Evolutionary conservation across 1,140 invertebrate genomes (phyloP).

Genomic region (Dendrolimus kikuchii): DNA sequence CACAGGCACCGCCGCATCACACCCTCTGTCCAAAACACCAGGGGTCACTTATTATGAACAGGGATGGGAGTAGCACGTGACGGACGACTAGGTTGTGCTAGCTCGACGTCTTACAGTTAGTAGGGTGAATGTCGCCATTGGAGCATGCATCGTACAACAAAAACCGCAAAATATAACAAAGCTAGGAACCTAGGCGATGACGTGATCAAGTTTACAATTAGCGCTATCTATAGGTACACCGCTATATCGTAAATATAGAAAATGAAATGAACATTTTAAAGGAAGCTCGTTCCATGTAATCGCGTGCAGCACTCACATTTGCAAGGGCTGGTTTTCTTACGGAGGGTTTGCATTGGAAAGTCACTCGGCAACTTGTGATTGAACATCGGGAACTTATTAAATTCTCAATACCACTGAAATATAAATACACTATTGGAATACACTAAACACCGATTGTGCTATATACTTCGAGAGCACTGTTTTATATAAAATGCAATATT

Average conservation of each 20-base stretch:
- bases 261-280: constrained; percentile 25
- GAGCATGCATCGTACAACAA: constrained; percentile 56
- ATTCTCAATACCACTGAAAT: constrained; percentile 47
- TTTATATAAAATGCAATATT: constrained; percentile 36
- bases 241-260: constrained; percentile 37
- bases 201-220: constrained; percentile 43
- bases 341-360: constrained; percentile 87
- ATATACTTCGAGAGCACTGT: constrained; percentile 27
- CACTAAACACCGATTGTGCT: constrained; percentile 28
- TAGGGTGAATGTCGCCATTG: constrained; percentile 36
- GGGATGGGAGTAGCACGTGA: constrained; percentile 43
- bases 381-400: constrained; percentile 57
- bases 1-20: constrained; percentile 42
- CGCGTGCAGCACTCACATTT: constrained; percentile 82
- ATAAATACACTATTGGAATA: constrained; percentile 44
- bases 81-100: constrained; percentile 13
- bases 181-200: constrained; percentile 42
- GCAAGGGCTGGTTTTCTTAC: constrained; percentile 90
- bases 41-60: constrained; percentile 58
- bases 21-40: constrained; percentile 66
- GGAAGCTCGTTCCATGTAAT: constrained; percentile 32
- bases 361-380: constrained; percentile 69
- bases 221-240: constrained; percentile 54
- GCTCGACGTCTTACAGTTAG: constrained; percentile 20
- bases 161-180: constrained; percentile 58